Evolutionary conservation across 1,140 invertebrate genomes (phyloP), one percentile per base, ranked within the genome.

Genomic region (Dermatophagoides farinae): DNA sequence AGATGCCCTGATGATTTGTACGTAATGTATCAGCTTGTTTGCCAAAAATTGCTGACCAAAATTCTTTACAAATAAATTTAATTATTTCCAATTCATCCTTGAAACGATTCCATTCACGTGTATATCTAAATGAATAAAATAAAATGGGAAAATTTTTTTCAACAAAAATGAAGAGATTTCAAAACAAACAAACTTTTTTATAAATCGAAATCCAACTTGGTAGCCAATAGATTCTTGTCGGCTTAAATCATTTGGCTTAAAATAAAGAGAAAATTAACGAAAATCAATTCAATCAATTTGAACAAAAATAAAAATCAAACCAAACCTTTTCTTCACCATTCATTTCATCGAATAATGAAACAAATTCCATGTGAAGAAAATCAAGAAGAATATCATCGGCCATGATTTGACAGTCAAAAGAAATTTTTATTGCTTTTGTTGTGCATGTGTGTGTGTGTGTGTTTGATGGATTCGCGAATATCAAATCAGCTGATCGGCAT

Each of bases 21-120:
- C 92, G 75, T n/a, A 98, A 75, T 74, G 97, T 97, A 70, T 98
- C 93, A 60, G 97, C 89, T 64, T 97, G 92, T 71, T 97, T 98
- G 68, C 93, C 93, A 71, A 93, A 97, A 22, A 97, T 80, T 37
- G 83, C 82, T 23, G 83, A 84, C 95, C 95, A 98, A 69, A 97
- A 95, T 70, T 98, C 95, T 64, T 95, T 98, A 70, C 95, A 98
- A 44, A 98, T 89, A 67, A 97, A 98, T 72, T 98, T 98, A 76
- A 98, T 88, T 23, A 88, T 92, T 66, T 98, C 95, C 39, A 98
- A 71, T 73, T 98, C 95, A 76, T 97, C 90, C 75, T 96, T 93
- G 69, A 97, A 96, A 60, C 91, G 76, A 4, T 86, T 80, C 74
- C 83, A 85, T 92, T 71, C 86, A 83, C 0, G 90, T 91, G 54